Conservation (phyloP, 2,888 invertebrate genomes). For the Cryptus viduatorius region DNA sequence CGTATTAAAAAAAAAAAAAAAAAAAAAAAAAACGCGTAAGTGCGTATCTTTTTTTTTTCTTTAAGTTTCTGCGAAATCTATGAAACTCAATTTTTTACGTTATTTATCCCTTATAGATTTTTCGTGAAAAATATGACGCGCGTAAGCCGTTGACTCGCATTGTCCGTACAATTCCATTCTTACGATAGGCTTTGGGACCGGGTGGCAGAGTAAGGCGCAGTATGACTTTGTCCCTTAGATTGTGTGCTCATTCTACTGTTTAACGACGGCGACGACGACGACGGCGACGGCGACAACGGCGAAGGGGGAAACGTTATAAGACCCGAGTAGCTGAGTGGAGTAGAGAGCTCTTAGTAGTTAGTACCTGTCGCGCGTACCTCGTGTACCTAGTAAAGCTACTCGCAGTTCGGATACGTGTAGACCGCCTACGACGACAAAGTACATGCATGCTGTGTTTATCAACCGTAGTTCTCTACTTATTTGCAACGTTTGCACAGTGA, state of each 20-base stretch:
- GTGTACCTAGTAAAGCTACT: constrained; percentile 47
- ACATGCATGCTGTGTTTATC: constrained; percentile 2
- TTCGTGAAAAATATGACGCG: background rate
- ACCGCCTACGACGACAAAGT: constrained; percentile 44
- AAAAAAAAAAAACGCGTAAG: background rate
- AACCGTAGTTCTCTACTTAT: background rate
- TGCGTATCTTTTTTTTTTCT: background rate
- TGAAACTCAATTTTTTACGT: background rate
- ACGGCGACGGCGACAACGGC: constrained; percentile 4
- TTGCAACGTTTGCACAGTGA: background rate
- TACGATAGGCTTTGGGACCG: constrained; percentile 1
- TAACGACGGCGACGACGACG: constrained; percentile 69
- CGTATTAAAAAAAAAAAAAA: too few species aligned
- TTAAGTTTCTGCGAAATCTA: background rate
- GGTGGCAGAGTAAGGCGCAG: background rate
- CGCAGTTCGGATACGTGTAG: constrained; percentile 37
- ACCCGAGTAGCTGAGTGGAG: constrained; percentile 46
- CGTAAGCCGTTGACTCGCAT: background rate
- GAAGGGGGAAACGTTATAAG: constrained; percentile 35
- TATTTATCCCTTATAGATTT: background rate
- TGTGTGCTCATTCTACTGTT: constrained; percentile 75
- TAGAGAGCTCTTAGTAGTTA: constrained; percentile 60
- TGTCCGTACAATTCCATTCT: background rate
- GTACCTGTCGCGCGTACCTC: constrained; percentile 53
- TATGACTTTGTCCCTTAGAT: constrained; percentile 51